A percentile compares a stretch with the other conserved stretches of the same genome.
phyloP scores from a whole-genome alignment of 2,113 vertebrate species.

The Leuciscus idus region DNA sequence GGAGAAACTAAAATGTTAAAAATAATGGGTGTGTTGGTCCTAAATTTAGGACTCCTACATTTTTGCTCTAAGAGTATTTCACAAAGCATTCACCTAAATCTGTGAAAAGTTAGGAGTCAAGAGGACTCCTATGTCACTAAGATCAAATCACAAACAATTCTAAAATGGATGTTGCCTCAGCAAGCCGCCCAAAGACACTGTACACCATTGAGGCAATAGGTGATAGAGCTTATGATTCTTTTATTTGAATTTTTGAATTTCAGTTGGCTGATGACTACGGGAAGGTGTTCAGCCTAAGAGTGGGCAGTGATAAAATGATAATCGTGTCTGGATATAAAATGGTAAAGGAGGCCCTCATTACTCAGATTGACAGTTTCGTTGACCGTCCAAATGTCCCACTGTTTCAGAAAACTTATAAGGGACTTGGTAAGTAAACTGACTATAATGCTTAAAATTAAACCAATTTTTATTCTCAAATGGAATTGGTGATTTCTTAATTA shows the following conservation, averaged over 20 bases:
- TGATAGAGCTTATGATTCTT: too few relatives aligned
- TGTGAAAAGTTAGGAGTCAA: too few relatives aligned
- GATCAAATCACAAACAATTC: too few relatives aligned
- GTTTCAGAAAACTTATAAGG: constrained; percentile 64
- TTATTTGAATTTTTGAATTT: neutral
- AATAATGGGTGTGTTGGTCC: too few relatives aligned
- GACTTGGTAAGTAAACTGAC: constrained; percentile 67
- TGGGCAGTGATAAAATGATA: constrained; percentile 62
- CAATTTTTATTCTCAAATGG: neutral
- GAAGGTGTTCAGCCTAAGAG: constrained; percentile 64
- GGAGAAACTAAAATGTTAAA: too few relatives aligned
- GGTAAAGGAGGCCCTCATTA: constrained; percentile 81
- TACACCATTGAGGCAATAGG: too few relatives aligned
- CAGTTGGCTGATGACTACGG: constrained; percentile 78
- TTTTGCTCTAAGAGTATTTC: too few relatives aligned
- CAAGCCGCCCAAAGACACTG: too few relatives aligned
- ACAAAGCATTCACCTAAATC: too few relatives aligned
- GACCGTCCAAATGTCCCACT: constrained; percentile 68
- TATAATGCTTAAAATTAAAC: neutral
- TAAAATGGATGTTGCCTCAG: too few relatives aligned
- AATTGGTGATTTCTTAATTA: neutral
- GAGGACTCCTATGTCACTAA: too few relatives aligned
- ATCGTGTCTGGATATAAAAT: constrained; percentile 72
- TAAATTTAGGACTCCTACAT: too few relatives aligned
- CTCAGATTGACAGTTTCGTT: constrained; percentile 73